Percentiles rank a stretch among this genome's conserved stretches.
Evolutionary conservation across 2,888 invertebrate genomes (phyloP).

Genomic region (Muscina levida): DNA sequence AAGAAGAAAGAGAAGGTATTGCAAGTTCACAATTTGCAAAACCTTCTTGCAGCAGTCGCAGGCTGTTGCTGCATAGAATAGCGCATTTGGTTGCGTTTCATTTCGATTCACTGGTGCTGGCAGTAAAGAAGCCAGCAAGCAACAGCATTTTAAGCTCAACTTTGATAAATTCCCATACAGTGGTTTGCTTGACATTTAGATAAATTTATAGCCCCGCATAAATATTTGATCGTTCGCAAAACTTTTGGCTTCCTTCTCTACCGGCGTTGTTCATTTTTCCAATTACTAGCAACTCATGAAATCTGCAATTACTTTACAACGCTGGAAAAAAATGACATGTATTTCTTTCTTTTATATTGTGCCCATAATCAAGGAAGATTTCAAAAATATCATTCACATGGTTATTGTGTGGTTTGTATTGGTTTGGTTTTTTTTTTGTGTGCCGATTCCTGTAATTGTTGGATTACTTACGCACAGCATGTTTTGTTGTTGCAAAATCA

Average conservation of each 20-base stretch:
- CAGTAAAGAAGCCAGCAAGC: background rate
- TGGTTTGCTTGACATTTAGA: slow-evolving; percentile 75
- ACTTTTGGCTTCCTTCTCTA: background rate
- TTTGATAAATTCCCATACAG: slow-evolving; percentile 76
- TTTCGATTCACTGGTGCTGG: no score
- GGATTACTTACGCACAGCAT: slow-evolving; percentile 55
- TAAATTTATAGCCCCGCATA: slow-evolving; percentile 73
- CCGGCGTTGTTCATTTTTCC: no score
- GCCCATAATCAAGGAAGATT: slow-evolving; percentile 29
- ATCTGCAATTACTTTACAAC: slow-evolving; percentile 51
- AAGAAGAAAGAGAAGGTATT: background rate
- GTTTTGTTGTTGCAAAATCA: slow-evolving; percentile 35
- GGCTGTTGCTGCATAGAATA: background rate
- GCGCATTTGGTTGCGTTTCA: background rate
- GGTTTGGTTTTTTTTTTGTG: background rate
- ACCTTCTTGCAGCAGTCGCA: no score
- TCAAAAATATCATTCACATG: background rate
- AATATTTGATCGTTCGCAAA: slow-evolving; percentile 73
- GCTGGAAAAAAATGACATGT: slow-evolving; percentile 10
- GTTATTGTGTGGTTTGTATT: background rate
- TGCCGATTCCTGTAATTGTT: slow-evolving; percentile 11
- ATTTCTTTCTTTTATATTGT: slow-evolving; percentile 16
- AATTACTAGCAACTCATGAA: background rate
- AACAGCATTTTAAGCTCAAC: slow-evolving; percentile 67
- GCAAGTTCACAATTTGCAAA: no score